These are phyloP conservation scores for Drosophila nr. perissopoda DNA, from an alignment of 2,888 invertebrate genomes.

Conservation along the genomic window DNA sequence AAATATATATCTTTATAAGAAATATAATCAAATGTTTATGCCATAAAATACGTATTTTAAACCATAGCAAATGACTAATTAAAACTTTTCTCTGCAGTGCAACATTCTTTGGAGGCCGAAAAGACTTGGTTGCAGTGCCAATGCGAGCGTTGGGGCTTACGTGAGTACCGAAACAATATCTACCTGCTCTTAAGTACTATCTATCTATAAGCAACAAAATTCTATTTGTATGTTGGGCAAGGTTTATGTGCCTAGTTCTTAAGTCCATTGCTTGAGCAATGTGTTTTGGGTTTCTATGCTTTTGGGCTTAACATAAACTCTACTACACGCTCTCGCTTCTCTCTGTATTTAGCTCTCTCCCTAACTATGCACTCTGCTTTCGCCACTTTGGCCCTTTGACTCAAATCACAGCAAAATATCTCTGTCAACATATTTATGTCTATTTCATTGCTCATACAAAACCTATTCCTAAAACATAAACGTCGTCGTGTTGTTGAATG, in stretches of 20 bases:
- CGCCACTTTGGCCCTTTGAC: constrained; percentile 6
- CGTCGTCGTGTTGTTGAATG: constrained; percentile 11
- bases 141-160: constrained; percentile 93
- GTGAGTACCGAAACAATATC: constrained; percentile 75
- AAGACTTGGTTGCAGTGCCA: constrained; percentile 96
- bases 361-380: constrained; percentile 30
- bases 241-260: constrained; percentile 33
- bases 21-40: background rate
- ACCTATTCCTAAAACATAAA: constrained; percentile 11
- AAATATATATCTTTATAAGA: background rate
- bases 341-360: constrained; percentile 4
- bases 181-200: constrained; percentile 18
- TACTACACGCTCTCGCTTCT: constrained; percentile 7
- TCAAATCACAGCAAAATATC: constrained; percentile 15
- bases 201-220: constrained; percentile 28
- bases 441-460: constrained; percentile 60
- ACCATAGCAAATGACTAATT: background rate
- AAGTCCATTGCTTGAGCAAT: constrained; percentile 32
- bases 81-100: constrained; percentile 86
- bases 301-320: constrained; percentile 34
- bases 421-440: constrained; percentile 54
- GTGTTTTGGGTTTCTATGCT: constrained; percentile 32
- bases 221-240: constrained; percentile 44
- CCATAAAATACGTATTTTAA: background rate
- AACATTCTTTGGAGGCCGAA: constrained; percentile 94